Conservation (phyloP, 1,140 invertebrate genomes). For the Marisa cornuarietis region DNA sequence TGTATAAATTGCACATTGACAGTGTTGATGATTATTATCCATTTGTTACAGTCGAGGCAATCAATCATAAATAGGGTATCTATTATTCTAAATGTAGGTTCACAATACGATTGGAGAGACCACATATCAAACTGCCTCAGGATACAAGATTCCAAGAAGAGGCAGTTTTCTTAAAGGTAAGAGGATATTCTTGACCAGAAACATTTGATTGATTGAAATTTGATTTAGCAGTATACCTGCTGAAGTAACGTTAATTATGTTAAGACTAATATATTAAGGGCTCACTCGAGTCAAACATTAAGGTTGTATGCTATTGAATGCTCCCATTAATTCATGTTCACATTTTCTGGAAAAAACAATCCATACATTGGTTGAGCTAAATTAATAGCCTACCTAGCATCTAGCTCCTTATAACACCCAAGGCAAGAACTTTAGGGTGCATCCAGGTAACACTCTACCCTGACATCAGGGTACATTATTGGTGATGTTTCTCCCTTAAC, state of each 20-base stretch:
- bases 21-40: not conserved
- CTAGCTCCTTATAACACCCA: no score
- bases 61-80: not conserved
- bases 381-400: no score
- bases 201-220: not conserved
- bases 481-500: no score
- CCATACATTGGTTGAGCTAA: no score
- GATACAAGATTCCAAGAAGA: conserved; percentile 47
- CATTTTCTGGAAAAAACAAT: no score
- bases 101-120: conserved; percentile 40
- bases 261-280: not conserved
- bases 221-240: not conserved
- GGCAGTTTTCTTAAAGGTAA: conserved; percentile 27
- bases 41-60: not conserved
- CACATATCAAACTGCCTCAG: conserved; percentile 24
- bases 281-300: not conserved
- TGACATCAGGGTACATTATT: no score
- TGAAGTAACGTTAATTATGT: not conserved
- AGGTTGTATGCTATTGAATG: not conserved
- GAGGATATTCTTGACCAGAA: not conserved
- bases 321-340: not conserved
- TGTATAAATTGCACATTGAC: not conserved
- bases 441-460: no score
- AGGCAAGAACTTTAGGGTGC: no score
- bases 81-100: conserved; percentile 52